Percentiles rank a stretch among this genome's conserved stretches.
phyloP scores from a whole-genome alignment of 2,113 vertebrate species.

The Vimba vimba region DNA sequence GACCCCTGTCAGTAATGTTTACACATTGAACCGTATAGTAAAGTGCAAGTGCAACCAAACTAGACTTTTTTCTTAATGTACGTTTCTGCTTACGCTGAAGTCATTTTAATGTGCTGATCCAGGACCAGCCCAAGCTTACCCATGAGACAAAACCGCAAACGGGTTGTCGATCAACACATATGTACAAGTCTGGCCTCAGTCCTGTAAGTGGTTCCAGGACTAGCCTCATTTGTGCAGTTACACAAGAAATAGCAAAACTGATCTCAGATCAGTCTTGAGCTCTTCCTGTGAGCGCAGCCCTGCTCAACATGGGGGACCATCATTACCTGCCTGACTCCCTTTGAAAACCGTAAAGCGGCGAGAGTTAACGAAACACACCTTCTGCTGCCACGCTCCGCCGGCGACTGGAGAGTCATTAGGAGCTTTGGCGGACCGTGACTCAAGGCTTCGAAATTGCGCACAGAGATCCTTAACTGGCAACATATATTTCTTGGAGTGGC shows the following conservation, averaged over 20 bases:
- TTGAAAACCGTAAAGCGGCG: conserved; percentile 31
- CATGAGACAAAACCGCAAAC: neutral
- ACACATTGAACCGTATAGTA: neutral
- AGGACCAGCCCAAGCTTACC: neutral
- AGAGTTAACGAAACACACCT: conserved; percentile 31
- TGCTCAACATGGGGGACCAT: conserved; percentile 7
- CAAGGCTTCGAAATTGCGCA: conserved; percentile 48
- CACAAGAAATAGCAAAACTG: conserved; percentile 36
- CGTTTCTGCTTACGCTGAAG: neutral
- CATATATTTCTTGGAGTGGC: conserved; percentile 50
- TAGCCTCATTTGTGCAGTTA: neutral
- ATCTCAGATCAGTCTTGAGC: conserved; percentile 45
- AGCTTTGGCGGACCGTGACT: conserved; percentile 64
- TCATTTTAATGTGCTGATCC: conserved; percentile 1
- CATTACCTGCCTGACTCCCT: conserved; percentile 56
- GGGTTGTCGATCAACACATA: neutral
- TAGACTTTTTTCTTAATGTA: neutral
- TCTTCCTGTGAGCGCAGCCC: neutral
- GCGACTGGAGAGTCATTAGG: conserved; percentile 67
- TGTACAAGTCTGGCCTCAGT: neutral
- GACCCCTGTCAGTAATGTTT: neutral
- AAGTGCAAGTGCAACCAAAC: neutral
- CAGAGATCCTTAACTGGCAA: conserved; percentile 51
- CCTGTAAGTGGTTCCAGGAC: neutral
- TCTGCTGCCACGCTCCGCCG: conserved; percentile 58